These are phyloP conservation scores for Grapholita molesta DNA, from an alignment of 1,140 invertebrate species.

Conservation along the genomic window DNA sequence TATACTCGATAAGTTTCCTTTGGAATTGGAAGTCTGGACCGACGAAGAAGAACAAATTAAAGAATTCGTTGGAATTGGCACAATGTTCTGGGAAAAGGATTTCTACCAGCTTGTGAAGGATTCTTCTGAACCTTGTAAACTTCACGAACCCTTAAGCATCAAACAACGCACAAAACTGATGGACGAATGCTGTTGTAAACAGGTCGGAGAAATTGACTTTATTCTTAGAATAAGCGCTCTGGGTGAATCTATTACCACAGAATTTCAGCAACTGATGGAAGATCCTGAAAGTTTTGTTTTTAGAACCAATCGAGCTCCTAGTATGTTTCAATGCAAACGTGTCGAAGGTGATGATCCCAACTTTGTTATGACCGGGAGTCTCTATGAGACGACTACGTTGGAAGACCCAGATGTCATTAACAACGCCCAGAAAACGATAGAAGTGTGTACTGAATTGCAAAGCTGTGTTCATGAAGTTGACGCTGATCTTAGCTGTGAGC, in stretches of 20 bases:
- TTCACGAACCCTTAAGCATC: conserved; percentile 55
- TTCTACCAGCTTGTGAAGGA: conserved; percentile 66
- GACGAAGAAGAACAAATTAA: conserved; percentile 62
- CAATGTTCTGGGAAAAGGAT: conserved; percentile 61
- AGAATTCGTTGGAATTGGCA: conserved; percentile 65
- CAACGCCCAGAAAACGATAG: conserved; percentile 48
- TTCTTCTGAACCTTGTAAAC: conserved; percentile 44
- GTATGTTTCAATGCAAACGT: conserved; percentile 64
- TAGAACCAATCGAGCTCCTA: conserved; percentile 67
- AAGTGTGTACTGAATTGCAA: conserved; percentile 63
- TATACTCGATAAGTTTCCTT: conserved; percentile 60
- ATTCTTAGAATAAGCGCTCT: conserved; percentile 63
- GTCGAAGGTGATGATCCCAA: conserved; percentile 64
- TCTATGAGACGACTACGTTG: conserved; percentile 66
- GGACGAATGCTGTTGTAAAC: conserved; percentile 58
- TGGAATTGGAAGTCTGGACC: conserved; percentile 68
- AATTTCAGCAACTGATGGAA: conserved; percentile 64
- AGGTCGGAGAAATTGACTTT: conserved; percentile 56
- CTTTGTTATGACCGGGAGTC: conserved; percentile 65
- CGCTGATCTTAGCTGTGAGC: conserved; percentile 36
- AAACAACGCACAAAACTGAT: conserved; percentile 50
- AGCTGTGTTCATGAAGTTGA: conserved; percentile 47
- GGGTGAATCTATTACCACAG: conserved; percentile 64
- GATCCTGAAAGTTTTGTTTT: conserved; percentile 66
- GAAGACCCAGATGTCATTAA: conserved; percentile 57